Base-by-base conservation (phyloP, 2,888 invertebrate species). In the Tetragonula carbonaria region DNA sequence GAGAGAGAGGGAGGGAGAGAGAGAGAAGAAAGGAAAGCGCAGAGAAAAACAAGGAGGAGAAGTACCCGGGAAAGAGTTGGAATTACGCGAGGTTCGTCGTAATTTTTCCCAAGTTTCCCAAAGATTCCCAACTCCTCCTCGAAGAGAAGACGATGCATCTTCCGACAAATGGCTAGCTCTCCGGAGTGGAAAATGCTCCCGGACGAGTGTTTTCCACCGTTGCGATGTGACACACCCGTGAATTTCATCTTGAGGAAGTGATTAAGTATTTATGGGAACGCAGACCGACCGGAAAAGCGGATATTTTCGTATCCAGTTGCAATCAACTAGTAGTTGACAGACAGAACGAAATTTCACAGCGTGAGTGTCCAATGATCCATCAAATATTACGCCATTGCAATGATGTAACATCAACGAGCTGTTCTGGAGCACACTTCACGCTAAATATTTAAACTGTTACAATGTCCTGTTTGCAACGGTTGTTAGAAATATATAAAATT, bases 251-350 rank as follows among this genome's bases (percentile, higher is more conserved):
- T 59, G 23, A 45, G 38, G 53, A 14, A 45, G 16, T 13, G n/a
- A 38, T 50, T 72, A 72, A 63, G 57, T 53, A 67, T 72, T 84
- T 63, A 68, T 65, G 71, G 11, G 33, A 55, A 66, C 66, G 55
- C 45, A 23, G 51, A 53, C 77, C 67, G 84, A 79, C 53, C 68
- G 76, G 55, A 45, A 53, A 53, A 45, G 18, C 66, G 23, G 23
- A 23, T 57, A 38, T 71, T 51, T 51, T 21, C 53, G 14, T 51
- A 55, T 45, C 33, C 45, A 45, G 45, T 45, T 45, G 45, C 45
- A 45, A 8, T 45, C 45, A 8, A 8, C 38, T 38, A 45, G 45
- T 11, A 45, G 45, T 2, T 1, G 8, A 45, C 45, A 6, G 45
- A 8, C 33, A 33, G 33, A 33, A 33, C 45, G 45, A 45, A 45